Conservation (phyloP, 1,140 invertebrate species). For the Calliphora vicina region DNA sequence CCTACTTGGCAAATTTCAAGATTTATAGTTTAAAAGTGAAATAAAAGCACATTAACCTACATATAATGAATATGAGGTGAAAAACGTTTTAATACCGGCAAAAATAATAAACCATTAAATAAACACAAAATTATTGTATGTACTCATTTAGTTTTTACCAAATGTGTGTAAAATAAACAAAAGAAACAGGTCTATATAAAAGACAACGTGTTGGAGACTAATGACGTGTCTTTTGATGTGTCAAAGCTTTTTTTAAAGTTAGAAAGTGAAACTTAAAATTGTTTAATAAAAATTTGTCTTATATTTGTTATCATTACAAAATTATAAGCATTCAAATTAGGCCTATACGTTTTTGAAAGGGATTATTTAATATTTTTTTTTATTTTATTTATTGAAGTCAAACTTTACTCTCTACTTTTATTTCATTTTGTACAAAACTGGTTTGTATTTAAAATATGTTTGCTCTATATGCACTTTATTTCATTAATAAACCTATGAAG, state of each 20-base stretch:
- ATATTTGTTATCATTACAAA: too few species aligned
- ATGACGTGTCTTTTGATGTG: constrained; percentile 25
- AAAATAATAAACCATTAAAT: neutral
- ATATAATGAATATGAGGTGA: neutral
- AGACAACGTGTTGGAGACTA: constrained; percentile 15
- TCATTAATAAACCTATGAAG: too few species aligned
- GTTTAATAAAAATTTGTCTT: neutral
- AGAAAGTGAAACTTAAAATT: constrained; percentile 28
- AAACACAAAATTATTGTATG: neutral
- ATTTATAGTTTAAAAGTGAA: neutral
- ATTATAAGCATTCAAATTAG: too few species aligned
- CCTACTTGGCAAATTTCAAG: neutral
- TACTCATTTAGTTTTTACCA: neutral
- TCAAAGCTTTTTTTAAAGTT: constrained; percentile 1
- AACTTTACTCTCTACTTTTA: too few species aligned
- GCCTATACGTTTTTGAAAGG: too few species aligned
- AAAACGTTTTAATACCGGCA: neutral
- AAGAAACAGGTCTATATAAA: neutral
- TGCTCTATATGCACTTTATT: too few species aligned
- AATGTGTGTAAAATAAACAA: neutral
- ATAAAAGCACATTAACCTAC: constrained; percentile 1
- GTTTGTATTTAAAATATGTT: too few species aligned
- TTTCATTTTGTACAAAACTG: too few species aligned
- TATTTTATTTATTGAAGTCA: too few species aligned
- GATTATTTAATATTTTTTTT: too few species aligned